These are phyloP conservation scores for Rynchops niger DNA, from an alignment of 2,113 vertebrate genomes.

Conservation along the genomic window DNA sequence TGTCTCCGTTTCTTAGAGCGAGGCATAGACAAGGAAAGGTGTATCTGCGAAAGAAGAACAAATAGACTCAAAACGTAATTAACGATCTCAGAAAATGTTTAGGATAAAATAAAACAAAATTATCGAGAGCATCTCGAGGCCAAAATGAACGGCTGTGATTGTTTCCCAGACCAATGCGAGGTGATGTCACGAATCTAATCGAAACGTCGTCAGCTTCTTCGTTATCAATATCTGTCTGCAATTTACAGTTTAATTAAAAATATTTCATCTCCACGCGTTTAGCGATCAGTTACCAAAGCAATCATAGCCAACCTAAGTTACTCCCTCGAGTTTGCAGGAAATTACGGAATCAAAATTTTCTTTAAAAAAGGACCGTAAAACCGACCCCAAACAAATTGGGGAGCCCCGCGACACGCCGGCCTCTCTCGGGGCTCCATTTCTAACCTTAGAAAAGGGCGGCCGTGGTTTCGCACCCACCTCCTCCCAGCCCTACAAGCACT, in stretches of 20 bases:
- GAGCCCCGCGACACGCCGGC: not conserved
- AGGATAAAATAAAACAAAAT: not conserved
- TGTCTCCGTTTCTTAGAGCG: not conserved
- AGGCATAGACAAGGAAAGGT: not conserved
- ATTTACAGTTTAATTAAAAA: constrained; percentile 42
- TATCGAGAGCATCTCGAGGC: not conserved
- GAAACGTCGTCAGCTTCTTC: constrained; percentile 8
- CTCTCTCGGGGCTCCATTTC: not conserved
- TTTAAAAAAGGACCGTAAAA: not conserved
- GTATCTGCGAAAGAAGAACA: not conserved
- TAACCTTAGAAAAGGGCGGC: not conserved
- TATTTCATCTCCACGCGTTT: not conserved
- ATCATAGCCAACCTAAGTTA: not conserved
- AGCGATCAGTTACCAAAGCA: not conserved
- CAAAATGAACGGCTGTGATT: not conserved
- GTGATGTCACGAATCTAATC: constrained; percentile 3
- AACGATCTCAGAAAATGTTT: not conserved
- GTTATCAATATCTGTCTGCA: not conserved
- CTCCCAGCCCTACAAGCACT: fast-evolving
- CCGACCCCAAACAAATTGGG: not conserved
- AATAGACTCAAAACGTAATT: not conserved
- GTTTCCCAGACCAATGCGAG: not conserved
- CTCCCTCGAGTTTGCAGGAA: not conserved
- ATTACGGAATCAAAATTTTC: not conserved
- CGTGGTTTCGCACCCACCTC: not conserved